These are phyloP conservation scores for Sycophila sp. DNA, from an alignment of 1,140 invertebrate genomes.

Conservation along the genomic window DNA sequence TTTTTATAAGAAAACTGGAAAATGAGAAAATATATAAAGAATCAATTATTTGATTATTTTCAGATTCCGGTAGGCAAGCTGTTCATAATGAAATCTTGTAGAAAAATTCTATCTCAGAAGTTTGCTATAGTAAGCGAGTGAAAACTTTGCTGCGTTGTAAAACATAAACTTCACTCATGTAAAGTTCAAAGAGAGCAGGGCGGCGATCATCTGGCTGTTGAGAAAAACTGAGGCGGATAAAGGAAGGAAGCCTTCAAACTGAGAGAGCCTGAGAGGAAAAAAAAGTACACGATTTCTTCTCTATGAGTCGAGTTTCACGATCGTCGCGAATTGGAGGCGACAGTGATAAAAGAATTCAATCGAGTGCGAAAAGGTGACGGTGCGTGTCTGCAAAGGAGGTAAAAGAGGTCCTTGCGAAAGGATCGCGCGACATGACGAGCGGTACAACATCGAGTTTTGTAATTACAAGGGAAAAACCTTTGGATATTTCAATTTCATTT, in stretches of 20 bases:
- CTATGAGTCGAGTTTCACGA: slow-evolving; percentile 1
- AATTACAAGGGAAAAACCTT: not conserved
- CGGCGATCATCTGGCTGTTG: not conserved
- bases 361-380: not conserved
- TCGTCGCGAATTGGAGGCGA: not conserved
- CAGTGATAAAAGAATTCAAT: slow-evolving; percentile 17
- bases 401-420: slow-evolving; percentile 8
- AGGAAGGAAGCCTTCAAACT: not conserved
- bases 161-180: not conserved
- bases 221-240: not conserved
- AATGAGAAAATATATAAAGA: too few relatives aligned
- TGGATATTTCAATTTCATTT: too few relatives aligned
- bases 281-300: not conserved
- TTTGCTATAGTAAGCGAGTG: too few relatives aligned
- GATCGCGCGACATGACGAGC: slow-evolving; percentile 4
- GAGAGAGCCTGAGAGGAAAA: not conserved
- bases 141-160: too few relatives aligned
- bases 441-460: not conserved
- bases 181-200: not conserved
- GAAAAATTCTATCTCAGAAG: too few relatives aligned
- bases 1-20: too few relatives aligned
- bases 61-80: too few relatives aligned
- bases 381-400: not conserved
- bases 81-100: too few relatives aligned
- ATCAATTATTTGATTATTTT: too few relatives aligned